Percentiles rank a stretch among this genome's conserved stretches.
These are phyloP conservation scores for Apaloderma vittatum DNA, from an alignment of 2,113 vertebrate species.

Conservation along the genomic window DNA sequence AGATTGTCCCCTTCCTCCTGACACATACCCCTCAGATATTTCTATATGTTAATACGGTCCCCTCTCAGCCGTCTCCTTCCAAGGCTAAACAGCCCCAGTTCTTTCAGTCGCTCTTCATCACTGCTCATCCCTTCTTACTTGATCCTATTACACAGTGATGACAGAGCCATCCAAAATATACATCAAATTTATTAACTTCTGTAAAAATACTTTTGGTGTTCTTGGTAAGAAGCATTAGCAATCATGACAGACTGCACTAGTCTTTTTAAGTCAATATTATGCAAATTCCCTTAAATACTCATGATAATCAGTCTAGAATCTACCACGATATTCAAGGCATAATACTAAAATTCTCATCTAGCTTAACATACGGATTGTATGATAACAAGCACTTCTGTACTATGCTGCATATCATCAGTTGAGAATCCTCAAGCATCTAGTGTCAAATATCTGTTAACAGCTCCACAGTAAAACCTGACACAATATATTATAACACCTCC, in stretches of 20 bases:
- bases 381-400: neutral
- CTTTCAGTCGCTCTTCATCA: neutral
- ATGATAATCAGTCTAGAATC: neutral
- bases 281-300: neutral
- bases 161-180: neutral
- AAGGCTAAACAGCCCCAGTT: too few species aligned
- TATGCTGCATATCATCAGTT: neutral
- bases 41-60: too few species aligned
- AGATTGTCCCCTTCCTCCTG: too few species aligned
- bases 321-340: neutral
- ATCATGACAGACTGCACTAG: neutral
- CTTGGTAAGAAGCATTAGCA: neutral
- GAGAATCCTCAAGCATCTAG: neutral
- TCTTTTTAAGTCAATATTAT: neutral
- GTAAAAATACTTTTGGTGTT: neutral
- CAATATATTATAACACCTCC: neutral
- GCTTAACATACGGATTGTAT: neutral
- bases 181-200: neutral
- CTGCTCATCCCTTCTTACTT: neutral
- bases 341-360: neutral
- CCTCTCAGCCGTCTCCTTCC: too few species aligned
- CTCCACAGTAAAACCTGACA: constrained; percentile 13
- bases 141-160: neutral
- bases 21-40: too few species aligned
- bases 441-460: neutral